Conservation (phyloP, 2,888 invertebrate genomes). For the Tyria jacobaeae region DNA sequence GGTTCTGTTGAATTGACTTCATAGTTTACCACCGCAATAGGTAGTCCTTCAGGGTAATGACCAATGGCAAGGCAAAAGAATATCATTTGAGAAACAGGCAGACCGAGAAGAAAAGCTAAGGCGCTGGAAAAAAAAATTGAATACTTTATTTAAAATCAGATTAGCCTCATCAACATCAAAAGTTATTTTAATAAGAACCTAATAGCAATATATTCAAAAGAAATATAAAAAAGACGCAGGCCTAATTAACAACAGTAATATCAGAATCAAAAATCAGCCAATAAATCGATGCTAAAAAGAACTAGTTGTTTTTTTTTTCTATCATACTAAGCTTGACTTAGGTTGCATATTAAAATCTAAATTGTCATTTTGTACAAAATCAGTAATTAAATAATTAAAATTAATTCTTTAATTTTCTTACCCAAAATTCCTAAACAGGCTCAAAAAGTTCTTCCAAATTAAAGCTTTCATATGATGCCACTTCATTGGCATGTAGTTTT, state of each 20-base stretch:
- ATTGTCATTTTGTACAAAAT: no score
- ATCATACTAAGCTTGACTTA: no score
- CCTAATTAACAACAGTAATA: not conserved
- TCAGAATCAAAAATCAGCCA: not conserved
- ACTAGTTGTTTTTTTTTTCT: no score
- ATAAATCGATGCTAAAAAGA: no score
- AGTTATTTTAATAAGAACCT: not conserved
- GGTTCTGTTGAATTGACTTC: slow-evolving; percentile 86
- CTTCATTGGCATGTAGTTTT: slow-evolving; percentile 89
- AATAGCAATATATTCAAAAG: not conserved
- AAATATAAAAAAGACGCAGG: not conserved
- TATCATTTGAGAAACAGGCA: slow-evolving; percentile 94
- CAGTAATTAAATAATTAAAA: no score
- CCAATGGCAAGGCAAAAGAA: slow-evolving; percentile 96
- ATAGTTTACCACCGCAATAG: slow-evolving; percentile 93
- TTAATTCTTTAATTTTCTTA: no score
- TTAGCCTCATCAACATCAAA: not conserved
- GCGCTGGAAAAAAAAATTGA: slow-evolving; percentile 80
- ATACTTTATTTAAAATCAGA: not conserved
- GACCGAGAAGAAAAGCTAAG: slow-evolving; percentile 93
- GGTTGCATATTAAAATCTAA: no score
- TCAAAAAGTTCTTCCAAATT: slow-evolving; percentile 95
- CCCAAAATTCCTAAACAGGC: slow-evolving; percentile 95
- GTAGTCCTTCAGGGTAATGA: slow-evolving; percentile 92
- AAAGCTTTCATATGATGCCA: slow-evolving; percentile 92